A percentile compares a stretch with the other conserved stretches of the same genome.
Conservation (phyloP, 1,140 invertebrate genomes). For the Eumaeus atala region DNA sequence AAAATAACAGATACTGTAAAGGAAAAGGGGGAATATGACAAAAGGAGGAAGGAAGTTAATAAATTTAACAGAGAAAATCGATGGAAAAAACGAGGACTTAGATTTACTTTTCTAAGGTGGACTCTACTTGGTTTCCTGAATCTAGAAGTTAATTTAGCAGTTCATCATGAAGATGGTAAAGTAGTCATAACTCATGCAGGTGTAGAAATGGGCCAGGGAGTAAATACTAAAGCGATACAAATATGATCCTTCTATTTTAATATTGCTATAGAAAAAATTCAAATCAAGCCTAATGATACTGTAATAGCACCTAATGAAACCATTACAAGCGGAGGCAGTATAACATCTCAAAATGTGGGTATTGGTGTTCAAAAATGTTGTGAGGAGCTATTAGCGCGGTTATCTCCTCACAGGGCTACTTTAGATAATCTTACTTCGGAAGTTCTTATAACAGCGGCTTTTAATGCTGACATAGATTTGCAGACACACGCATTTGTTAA, state of each 20-base stretch:
- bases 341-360: constrained; percentile 36
- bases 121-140: constrained; percentile 69
- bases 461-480: constrained; percentile 75
- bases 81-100: constrained; percentile 84
- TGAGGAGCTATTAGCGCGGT: constrained; percentile 66
- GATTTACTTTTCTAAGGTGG: constrained; percentile 79
- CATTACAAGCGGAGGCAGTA: constrained; percentile 77
- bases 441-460: constrained; percentile 74
- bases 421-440: constrained; percentile 78
- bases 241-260: constrained; percentile 80
- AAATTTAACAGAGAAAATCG: constrained; percentile 80
- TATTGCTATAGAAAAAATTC: constrained; percentile 78
- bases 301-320: constrained; percentile 77
- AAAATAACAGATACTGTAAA: constrained; percentile 24
- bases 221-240: constrained; percentile 83
- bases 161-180: constrained; percentile 83
- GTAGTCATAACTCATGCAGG: constrained; percentile 84
- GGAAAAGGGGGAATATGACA: constrained; percentile 15
- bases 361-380: constrained; percentile 33
- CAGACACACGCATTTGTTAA: constrained; percentile 75
- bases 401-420: constrained; percentile 73
- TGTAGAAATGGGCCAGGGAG: constrained; percentile 88
- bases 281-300: constrained; percentile 78
- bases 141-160: constrained; percentile 77
- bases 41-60: constrained; percentile 29